phyloP scores from a whole-genome alignment of 2,797 vertebrate species.

The Sarcoramphus papa region DNA sequence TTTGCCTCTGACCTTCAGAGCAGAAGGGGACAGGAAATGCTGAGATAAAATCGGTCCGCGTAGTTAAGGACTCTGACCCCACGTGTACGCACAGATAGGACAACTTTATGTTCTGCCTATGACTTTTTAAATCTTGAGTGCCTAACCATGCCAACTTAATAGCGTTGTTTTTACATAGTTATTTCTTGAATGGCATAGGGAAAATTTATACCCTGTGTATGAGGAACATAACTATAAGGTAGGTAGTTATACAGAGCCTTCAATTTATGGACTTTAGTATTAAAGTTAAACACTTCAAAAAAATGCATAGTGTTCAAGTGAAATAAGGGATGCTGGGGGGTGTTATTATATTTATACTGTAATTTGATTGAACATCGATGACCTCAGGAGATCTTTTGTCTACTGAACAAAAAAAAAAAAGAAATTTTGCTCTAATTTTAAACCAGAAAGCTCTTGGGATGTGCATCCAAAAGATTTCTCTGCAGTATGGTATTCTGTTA shows the following conservation, averaged over 20 bases:
- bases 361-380: not conserved
- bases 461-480: not conserved
- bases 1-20: not conserved
- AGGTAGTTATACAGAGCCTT: not conserved
- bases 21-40: not conserved
- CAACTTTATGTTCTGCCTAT: not conserved
- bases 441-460: not conserved
- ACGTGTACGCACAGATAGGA: accelerated
- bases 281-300: not conserved
- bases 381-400: not conserved
- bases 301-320: not conserved
- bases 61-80: not conserved
- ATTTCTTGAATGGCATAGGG: not conserved
- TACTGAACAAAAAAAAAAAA: not conserved
- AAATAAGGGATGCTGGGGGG: not conserved
- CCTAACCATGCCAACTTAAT: not conserved
- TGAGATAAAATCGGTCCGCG: not conserved
- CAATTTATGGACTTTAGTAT: not conserved
- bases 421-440: not conserved
- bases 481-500: not conserved
- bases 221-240: not conserved
- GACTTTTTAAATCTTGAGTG: conserved; percentile 11
- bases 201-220: not conserved
- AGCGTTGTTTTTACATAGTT: not conserved
- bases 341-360: not conserved